Percentiles rank a stretch among this genome's conserved stretches.
Evolutionary conservation across 2,888 invertebrate genomes (phyloP).

Genomic region (Noctuana brunneofusca): DNA sequence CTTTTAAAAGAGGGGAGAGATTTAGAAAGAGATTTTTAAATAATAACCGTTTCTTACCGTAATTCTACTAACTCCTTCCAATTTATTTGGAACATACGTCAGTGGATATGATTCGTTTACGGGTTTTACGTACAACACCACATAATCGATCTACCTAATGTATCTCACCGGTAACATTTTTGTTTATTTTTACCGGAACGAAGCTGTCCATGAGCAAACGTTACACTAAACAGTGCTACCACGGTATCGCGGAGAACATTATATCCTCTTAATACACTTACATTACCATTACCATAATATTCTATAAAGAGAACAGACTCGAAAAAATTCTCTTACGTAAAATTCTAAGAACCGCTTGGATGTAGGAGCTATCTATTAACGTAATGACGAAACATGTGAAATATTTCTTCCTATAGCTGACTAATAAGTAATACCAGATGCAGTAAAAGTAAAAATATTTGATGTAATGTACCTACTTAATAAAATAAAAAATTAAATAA

Average conservation of each 20-base stretch:
- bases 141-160: slow-evolving; percentile 10
- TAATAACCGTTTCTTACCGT: background rate
- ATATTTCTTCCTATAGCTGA: background rate
- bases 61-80: background rate
- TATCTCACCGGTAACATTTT: slow-evolving; percentile 12
- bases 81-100: background rate
- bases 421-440: background rate
- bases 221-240: slow-evolving; percentile 23
- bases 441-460: background rate
- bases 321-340: slow-evolving; percentile 4
- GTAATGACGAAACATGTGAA: background rate
- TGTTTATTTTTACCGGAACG: slow-evolving; percentile 27
- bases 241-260: slow-evolving; percentile 4
- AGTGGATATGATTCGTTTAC: background rate
- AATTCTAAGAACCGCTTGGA: background rate
- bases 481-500: background rate
- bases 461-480: background rate
- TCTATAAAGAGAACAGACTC: slow-evolving; percentile 17
- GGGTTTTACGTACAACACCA: slow-evolving; percentile 1
- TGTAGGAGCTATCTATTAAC: background rate
- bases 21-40: no score
- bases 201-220: slow-evolving; percentile 18
- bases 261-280: slow-evolving; percentile 21
- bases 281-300: slow-evolving; percentile 10
- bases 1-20: no score